A percentile compares a stretch with the other conserved stretches of the same genome.
These are phyloP conservation scores for Drosophila oshimai DNA, from an alignment of 1,140 invertebrate species.

Conservation along the genomic window DNA sequence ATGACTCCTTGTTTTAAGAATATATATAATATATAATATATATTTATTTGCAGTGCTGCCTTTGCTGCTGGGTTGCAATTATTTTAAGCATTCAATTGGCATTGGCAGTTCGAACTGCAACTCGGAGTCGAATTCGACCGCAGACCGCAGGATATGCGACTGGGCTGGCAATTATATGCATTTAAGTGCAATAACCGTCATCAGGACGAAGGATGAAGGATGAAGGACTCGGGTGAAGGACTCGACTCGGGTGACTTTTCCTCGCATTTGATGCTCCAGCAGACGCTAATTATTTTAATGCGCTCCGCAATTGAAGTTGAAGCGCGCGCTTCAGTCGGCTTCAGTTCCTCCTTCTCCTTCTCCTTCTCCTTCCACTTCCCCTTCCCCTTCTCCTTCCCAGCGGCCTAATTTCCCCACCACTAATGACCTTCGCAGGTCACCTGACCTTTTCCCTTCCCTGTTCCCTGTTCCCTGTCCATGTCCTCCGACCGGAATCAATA, in stretches of 20 bases:
- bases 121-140: slow-evolving; percentile 55
- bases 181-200: slow-evolving; percentile 80
- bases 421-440: slow-evolving; percentile 58
- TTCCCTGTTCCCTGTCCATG: not conserved
- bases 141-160: slow-evolving; percentile 68
- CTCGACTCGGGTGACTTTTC: slow-evolving; percentile 25
- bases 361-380: not conserved
- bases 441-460: slow-evolving; percentile 24
- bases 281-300: slow-evolving; percentile 74
- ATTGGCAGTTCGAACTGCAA: slow-evolving; percentile 46
- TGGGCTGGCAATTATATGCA: slow-evolving; percentile 69
- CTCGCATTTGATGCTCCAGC: slow-evolving; percentile 41
- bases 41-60: not conserved
- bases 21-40: too few relatives aligned
- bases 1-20: not conserved
- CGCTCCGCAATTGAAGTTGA: slow-evolving; percentile 69
- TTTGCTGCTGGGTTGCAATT: slow-evolving; percentile 54
- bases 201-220: slow-evolving; percentile 52
- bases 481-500: slow-evolving; percentile 60
- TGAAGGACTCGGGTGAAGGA: too few relatives aligned
- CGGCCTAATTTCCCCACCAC: slow-evolving; percentile 67
- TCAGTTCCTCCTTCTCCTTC: too few relatives aligned
- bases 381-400: too few relatives aligned
- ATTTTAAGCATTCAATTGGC: slow-evolving; percentile 78
- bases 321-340: slow-evolving; percentile 66